Evolutionary conservation across 2,797 vertebrate genomes (phyloP).

Genomic region (Anguilla megastoma): DNA sequence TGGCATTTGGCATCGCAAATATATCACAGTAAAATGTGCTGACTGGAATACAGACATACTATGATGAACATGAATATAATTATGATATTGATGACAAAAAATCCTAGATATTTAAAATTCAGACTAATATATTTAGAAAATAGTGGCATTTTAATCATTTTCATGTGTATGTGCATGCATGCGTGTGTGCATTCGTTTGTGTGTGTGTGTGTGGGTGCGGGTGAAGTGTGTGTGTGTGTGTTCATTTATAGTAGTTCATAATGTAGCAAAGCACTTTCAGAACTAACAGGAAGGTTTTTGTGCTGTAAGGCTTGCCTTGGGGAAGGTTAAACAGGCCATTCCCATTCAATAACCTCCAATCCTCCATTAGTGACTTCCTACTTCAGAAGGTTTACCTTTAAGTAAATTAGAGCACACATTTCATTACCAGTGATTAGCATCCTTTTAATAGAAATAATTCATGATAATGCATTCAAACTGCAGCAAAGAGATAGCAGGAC

Average conservation of each 20-base stretch:
- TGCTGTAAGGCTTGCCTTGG: not conserved
- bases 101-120: not conserved
- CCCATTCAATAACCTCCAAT: not conserved
- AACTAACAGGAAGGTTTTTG: not conserved
- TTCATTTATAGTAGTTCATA: not conserved
- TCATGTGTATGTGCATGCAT: not conserved
- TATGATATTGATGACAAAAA: not conserved
- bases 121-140: not conserved
- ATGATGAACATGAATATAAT: not conserved
- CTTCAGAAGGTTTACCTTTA: conserved; percentile 4
- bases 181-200: not conserved
- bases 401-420: not conserved
- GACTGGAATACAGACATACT: not conserved
- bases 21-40: not conserved
- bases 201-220: not conserved
- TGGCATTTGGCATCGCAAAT: not conserved
- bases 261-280: not conserved
- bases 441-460: not conserved
- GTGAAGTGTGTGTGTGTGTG: not conserved
- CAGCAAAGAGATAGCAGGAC: not conserved
- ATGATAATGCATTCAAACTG: conserved; percentile 11
- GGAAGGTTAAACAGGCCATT: not conserved
- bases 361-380: not conserved
- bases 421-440: conserved; percentile 1
- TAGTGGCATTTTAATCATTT: not conserved